Evolutionary conservation across 2,113 vertebrate species (phyloP).

Genomic region (Nothoprocta pentlandii): DNA sequence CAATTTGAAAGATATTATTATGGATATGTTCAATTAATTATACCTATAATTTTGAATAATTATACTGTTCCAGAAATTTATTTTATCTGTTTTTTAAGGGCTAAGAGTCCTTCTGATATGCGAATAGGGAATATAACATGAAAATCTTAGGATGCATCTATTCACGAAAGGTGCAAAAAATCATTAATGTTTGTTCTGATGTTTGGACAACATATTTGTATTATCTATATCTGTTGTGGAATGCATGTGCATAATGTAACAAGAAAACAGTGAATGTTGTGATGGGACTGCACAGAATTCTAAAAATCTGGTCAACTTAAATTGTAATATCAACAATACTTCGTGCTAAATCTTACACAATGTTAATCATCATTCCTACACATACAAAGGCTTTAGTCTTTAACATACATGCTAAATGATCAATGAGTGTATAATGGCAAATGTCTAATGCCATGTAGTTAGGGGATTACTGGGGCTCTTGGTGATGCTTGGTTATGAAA

Average conservation of each 20-base stretch:
- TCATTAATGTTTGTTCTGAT: background rate
- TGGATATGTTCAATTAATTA: constrained; percentile 33
- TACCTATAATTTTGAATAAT: constrained; percentile 36
- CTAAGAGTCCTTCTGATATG: background rate
- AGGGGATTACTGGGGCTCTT: no score
- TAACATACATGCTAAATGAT: accelerated
- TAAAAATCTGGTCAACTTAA: background rate
- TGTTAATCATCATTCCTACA: background rate
- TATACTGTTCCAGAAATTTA: background rate
- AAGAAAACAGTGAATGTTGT: background rate
- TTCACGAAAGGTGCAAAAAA: background rate
- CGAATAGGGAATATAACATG: background rate
- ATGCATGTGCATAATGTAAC: background rate
- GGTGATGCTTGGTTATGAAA: no score
- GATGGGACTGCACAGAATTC: accelerated
- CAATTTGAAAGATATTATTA: background rate
- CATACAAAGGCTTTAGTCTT: background rate
- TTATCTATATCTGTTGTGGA: background rate
- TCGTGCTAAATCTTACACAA: background rate
- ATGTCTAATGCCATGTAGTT: background rate
- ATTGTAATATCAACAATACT: background rate
- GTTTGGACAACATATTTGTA: accelerated
- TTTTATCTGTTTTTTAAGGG: background rate
- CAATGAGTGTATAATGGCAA: background rate
- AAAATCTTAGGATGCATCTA: accelerated